Base-by-base conservation (phyloP, 2,113 vertebrate species). In the Otolemur garnettii region DNA sequence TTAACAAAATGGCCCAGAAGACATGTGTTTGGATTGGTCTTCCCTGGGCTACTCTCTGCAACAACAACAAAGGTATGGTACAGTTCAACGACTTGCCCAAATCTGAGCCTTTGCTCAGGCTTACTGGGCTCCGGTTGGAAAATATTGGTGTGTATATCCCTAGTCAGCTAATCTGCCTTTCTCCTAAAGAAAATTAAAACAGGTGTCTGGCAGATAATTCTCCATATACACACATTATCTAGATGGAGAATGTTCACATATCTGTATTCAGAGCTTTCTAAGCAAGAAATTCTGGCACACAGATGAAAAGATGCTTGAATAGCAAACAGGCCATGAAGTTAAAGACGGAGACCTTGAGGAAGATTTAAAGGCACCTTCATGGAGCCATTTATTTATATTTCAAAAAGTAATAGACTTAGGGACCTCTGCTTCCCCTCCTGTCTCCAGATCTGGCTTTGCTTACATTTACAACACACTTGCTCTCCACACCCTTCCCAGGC, bases 371-470 rank as follows among this genome's bases (percentile, higher is more conserved):
- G 13, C 30, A 38, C 55, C 35, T 85, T 17, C 15, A 4, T 59
- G 19, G 4, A 93, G 77, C 22, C 72, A 81, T 72, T 89, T 35
- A 93, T 68, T 87, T 91, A 82, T 6, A 87, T 90, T 85, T 83
- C 33, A 62, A 50, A 95, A 5, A 86, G 35, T 22, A 50, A 78
- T 12, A 87, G 11, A 24, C 18, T 28, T 0, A 45, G 21, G 6
- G 38, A n/a, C 17, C 15, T 42, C 68, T 87, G 19, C 33, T 22
- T 92, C 7, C 83, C 18, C 60, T 33, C 33, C 28, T 90, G 22
- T 30, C 33, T 35, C 30, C 77, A 79, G 59, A 83, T 19, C 7
- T 74, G 28, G 35, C 60, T 55, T 80, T 50, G 26, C 18, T 75
- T 83, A 69, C 21, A 35, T 90, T 83, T 79, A 38, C 5, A 71